These are phyloP conservation scores for Clivina fossor DNA, from an alignment of 2,888 invertebrate genomes.

Conservation along the genomic window DNA sequence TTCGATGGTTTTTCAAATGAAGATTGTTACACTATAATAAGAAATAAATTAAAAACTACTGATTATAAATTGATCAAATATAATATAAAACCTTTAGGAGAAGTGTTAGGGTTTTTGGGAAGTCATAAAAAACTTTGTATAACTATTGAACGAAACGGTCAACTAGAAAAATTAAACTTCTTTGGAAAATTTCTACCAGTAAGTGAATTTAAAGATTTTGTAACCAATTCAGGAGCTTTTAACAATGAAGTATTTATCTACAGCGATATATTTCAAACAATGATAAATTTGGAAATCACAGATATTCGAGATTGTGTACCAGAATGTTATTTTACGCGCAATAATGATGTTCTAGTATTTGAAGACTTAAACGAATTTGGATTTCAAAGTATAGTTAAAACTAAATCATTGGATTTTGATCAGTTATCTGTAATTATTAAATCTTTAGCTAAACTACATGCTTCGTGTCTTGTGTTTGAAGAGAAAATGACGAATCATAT, in stretches of 20 bases:
- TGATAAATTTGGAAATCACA: slow-evolving; percentile 46
- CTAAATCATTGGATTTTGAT: slow-evolving; percentile 37
- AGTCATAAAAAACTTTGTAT: slow-evolving; percentile 46
- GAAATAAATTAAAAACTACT: slow-evolving; percentile 30
- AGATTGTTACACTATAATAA: slow-evolving; percentile 42
- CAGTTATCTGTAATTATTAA: slow-evolving; percentile 40
- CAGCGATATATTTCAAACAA: slow-evolving; percentile 50
- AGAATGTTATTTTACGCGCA: slow-evolving; percentile 46
- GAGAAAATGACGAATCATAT: slow-evolving; percentile 35
- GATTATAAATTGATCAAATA: slow-evolving; percentile 39
- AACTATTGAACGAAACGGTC: slow-evolving; percentile 38
- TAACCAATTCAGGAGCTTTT: slow-evolving; percentile 54
- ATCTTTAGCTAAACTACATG: slow-evolving; percentile 45
- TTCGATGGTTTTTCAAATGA: slow-evolving; percentile 37
- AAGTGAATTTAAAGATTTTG: slow-evolving; percentile 55
- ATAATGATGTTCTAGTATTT: slow-evolving; percentile 47
- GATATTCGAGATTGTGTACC: slow-evolving; percentile 46
- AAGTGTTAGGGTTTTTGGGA: slow-evolving; percentile 43
- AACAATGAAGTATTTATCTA: slow-evolving; percentile 56
- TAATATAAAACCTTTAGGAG: slow-evolving; percentile 35
- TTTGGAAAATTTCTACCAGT: slow-evolving; percentile 65
- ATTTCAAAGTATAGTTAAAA: slow-evolving; percentile 41
- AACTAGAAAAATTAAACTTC: slow-evolving; percentile 48
- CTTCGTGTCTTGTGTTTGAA: slow-evolving; percentile 50
- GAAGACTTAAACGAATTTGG: slow-evolving; percentile 48